Evolutionary conservation across 37 sponge, comb jelly and placozoan genomes (phyloP).

Genomic region (Chondrilla cf. caribensis): DNA sequence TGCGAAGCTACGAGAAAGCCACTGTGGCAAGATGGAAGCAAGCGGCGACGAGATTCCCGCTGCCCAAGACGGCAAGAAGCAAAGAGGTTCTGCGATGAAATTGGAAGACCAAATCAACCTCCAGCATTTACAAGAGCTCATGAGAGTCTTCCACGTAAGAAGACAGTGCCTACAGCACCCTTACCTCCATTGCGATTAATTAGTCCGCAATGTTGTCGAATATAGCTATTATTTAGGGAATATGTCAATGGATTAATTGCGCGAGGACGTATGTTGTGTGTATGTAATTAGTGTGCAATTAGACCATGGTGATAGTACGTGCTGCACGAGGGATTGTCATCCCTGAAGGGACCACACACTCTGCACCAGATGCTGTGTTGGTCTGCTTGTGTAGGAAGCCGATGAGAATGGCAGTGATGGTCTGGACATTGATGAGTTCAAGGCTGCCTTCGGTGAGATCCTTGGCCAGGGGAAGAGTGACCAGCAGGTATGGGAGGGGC

Average conservation of each 20-base stretch:
- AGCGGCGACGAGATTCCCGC: not conserved
- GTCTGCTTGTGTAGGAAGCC: constrained; percentile 43
- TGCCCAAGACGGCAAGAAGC: too few species aligned
- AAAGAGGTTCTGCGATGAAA: constrained; percentile 11
- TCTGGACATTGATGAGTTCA: constrained; percentile 85
- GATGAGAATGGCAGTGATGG: constrained; percentile 88
- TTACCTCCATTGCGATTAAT: too few species aligned
- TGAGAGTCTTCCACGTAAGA: constrained; percentile 81
- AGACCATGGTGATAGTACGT: too few species aligned
- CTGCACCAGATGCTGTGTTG: too few species aligned
- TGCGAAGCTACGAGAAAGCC: too few species aligned
- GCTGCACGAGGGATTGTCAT: too few species aligned
- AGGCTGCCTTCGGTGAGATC: constrained; percentile 64
- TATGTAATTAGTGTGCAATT: too few species aligned
- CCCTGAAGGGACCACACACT: too few species aligned
- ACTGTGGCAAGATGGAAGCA: not conserved
- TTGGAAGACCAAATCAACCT: constrained; percentile 81
- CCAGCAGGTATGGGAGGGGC: constrained; percentile 38
- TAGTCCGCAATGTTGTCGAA: too few species aligned
- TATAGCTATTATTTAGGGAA: too few species aligned
- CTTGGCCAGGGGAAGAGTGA: constrained; percentile 65
- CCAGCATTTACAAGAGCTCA: constrained; percentile 77
- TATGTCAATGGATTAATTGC: too few species aligned
- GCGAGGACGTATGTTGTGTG: too few species aligned
- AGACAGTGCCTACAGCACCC: not conserved